A percentile compares a stretch with the other conserved stretches of the same genome.
Evolutionary conservation across 2,888 invertebrate species (phyloP).

Genomic region (Kuschelorhynchus macadamiae): DNA sequence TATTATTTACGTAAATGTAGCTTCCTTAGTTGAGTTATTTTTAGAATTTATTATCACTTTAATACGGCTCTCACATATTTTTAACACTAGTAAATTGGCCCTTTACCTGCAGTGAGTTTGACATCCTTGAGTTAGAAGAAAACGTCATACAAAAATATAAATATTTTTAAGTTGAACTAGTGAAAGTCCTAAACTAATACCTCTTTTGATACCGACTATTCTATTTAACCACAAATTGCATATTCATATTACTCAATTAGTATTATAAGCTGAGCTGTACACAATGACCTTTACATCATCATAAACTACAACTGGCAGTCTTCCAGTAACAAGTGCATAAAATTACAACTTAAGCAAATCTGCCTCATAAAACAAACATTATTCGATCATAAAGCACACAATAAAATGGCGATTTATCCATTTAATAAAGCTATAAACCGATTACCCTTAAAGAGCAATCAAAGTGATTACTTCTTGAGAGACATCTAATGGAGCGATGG

Average conservation of each 20-base stretch:
- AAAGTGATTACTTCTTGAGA: not conserved
- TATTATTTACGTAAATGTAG: too few relatives aligned
- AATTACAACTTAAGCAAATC: slow-evolving; percentile 41
- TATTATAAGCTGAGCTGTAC: not conserved
- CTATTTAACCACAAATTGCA: slow-evolving; percentile 2
- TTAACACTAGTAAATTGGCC: too few relatives aligned
- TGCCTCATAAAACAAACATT: slow-evolving; percentile 39
- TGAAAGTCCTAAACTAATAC: too few relatives aligned
- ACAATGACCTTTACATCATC: slow-evolving; percentile 3
- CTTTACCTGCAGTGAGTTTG: too few relatives aligned
- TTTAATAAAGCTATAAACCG: slow-evolving; percentile 31
- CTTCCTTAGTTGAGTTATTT: too few relatives aligned
- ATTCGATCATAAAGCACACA: slow-evolving; percentile 39
- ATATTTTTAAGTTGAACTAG: too few relatives aligned
- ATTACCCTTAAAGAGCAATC: not conserved
- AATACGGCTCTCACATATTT: too few relatives aligned
- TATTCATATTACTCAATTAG: not conserved
- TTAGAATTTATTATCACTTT: too few relatives aligned
- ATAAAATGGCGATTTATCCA: slow-evolving; percentile 43
- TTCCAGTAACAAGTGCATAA: slow-evolving; percentile 25
- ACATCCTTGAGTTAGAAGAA: too few relatives aligned
- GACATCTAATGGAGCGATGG: not conserved
- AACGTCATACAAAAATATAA: too few relatives aligned
- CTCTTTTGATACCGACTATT: too few relatives aligned
- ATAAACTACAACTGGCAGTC: not conserved